Base-by-base conservation (phyloP, 2,797 vertebrate species). In the Tachyglossus aculeatus region DNA sequence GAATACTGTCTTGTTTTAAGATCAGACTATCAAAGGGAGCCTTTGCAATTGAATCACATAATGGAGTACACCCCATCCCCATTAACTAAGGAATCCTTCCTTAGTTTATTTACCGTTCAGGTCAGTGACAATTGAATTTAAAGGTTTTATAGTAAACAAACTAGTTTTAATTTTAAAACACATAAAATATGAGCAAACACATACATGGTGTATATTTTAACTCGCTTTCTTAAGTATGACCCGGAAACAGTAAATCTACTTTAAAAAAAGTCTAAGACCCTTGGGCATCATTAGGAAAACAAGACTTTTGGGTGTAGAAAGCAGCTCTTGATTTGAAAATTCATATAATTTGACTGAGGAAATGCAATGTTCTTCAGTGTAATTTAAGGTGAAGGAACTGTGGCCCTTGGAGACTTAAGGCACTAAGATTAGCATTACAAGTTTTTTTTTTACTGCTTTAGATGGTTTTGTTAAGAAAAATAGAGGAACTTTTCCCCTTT, bases 381-480 rank as follows among this genome's bases (percentile, higher is more conserved):
- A 0, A 50, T 69, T 0, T 0, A 66, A 77, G 29, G 8, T 70
- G 75, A 63, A 43, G 6, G 3, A 60, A 58, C 71, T 74, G 40
- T 38, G 38, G 53, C 57, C 83, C 71, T 67, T 69, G 71, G 75
- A 81, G 53, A 41, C 39, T 27, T 31, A 44, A 47, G 9, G 14
- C 73, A 51, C 64, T 5, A 11, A 77, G 53, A 84, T 83, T 74
- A 80, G 43, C 18, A 16, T 5, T 43, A 37, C n/a, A 69, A 67
- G 48, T 40, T 54, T 37, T 61, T 78, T 72, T 37, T 62, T 62
- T 54, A 0, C 5, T 56, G 29, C 44, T 56, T 27, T 3, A 43
- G 53, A 75, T 72, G 72, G 67, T 66, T 86, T 82, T 40, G 43
- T 71, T 70, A 66, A 47, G 40, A 80, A 82, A 83, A 81, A 57